Evolutionary conservation across 2,113 vertebrate genomes (phyloP).

Genomic region (Bubo bubo): DNA sequence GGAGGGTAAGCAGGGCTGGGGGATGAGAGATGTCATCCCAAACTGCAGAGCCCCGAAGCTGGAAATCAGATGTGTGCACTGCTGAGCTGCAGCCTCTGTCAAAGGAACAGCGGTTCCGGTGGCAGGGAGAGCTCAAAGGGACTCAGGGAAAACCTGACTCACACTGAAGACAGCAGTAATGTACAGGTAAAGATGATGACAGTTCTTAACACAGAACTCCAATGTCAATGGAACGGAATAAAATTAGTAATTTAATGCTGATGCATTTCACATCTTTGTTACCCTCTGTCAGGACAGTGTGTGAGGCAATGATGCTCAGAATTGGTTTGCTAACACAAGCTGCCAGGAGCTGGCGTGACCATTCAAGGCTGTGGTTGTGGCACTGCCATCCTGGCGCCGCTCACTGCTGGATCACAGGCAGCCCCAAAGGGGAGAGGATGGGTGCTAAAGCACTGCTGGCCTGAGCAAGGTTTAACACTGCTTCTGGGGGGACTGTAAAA

Average conservation of each 20-base stretch:
- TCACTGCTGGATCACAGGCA: background rate
- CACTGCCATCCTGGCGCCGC: rapidly evolving
- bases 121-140: background rate
- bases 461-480: background rate
- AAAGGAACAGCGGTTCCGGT: background rate
- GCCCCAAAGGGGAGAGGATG: background rate
- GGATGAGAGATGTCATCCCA: background rate
- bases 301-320: background rate
- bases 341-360: rapidly evolving
- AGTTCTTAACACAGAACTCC: background rate
- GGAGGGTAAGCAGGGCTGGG: background rate
- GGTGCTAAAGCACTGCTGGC: background rate
- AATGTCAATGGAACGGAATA: background rate
- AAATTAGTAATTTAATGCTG: background rate
- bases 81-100: background rate
- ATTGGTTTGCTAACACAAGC: background rate
- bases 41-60: background rate
- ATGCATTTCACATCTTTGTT: background rate
- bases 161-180: rapidly evolving
- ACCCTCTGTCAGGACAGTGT: background rate
- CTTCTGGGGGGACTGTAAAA: background rate
- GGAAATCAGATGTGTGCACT: background rate
- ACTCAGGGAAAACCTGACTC: background rate
- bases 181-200: background rate
- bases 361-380: background rate